Percentiles rank a stretch among this genome's conserved stretches.
Conservation (phyloP, 2,888 invertebrate genomes). For the Rhimphoctona megacephalus region DNA sequence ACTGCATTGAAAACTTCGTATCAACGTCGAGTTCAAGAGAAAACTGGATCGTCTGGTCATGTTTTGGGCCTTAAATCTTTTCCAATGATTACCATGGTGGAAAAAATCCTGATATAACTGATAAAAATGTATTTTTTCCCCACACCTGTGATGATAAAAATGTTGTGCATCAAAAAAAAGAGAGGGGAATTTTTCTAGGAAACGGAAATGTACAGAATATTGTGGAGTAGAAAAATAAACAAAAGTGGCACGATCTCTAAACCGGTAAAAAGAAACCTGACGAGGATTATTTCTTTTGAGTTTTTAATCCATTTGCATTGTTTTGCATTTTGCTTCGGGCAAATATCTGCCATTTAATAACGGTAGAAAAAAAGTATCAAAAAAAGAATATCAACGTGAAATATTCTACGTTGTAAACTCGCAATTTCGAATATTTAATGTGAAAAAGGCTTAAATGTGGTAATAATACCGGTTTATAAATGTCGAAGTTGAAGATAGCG, state of each 20-base stretch:
- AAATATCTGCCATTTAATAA: not conserved
- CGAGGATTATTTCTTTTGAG: not conserved
- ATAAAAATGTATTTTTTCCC: slow-evolving; percentile 4
- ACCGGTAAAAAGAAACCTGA: not conserved
- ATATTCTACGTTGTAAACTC: not conserved
- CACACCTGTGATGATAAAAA: slow-evolving; percentile 1
- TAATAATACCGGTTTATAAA: slow-evolving; percentile 49
- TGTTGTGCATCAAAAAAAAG: not conserved
- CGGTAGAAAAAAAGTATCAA: not conserved
- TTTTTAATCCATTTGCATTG: not conserved
- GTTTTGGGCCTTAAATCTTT: not conserved
- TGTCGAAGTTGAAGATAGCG: slow-evolving; percentile 23
- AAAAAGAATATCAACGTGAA: not conserved
- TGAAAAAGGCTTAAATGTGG: not conserved
- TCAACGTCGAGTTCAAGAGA: not conserved
- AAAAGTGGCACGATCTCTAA: not conserved
- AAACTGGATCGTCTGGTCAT: slow-evolving; percentile 16
- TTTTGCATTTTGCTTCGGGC: not conserved
- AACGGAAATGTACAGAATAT: not conserved
- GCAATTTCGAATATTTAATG: not conserved
- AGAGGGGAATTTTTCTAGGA: not conserved
- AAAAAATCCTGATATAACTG: slow-evolving; percentile 33
- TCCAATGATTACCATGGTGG: not conserved
- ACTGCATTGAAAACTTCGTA: not conserved
- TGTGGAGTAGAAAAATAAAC: not conserved